Evolutionary conservation across 2,113 vertebrate genomes (phyloP), one percentile per base, ranked within the genome.

Genomic region (Otolemur garnettii): DNA sequence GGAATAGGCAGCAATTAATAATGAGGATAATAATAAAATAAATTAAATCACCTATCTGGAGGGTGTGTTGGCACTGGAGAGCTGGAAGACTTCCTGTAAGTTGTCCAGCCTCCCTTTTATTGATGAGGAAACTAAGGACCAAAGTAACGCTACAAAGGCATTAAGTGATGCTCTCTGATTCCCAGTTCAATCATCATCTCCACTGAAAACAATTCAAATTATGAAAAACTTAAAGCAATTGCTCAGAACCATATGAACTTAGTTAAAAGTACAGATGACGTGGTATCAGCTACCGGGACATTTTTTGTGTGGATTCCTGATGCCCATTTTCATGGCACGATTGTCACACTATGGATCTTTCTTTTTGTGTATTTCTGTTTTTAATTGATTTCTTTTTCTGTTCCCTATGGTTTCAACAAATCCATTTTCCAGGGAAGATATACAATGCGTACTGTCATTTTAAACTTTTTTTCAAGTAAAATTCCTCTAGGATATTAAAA

Each of bases 371-470:
- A 96, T 98, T 98, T 98, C 81, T 96, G 77, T 12, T 98, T 98
- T 97, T 96, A 98, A 97, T 98, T 98, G 85, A 96, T 98, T 97
- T 86, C 35, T 71, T 97, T 97, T 98, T 97, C 45, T 95, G 97
- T 98, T 97, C 96, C 96, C 85, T 98, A 82, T 98, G 94, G 83
- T 97, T 98, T 98, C 81, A 97, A 94, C 60, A 97, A 98, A 98
- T 30, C 30, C 28, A 33, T 66, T 94, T 88, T 53, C 30, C 55
- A 93, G 24, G 57, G 38, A 96, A 96, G 85, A 93, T 93, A 84
- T 38, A 15, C 68, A 85, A 86, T 28, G 38, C 2, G 6, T 59
- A 82, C 30, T 96, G 80, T 80, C n/a, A 84, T 91, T 92, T 89
- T 94, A 95, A 97, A 94, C 5, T 4, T 91, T 55, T 74, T 74